Conservation (phyloP, 1,140 invertebrate species). For the Leptestheria dahalacensis region DNA sequence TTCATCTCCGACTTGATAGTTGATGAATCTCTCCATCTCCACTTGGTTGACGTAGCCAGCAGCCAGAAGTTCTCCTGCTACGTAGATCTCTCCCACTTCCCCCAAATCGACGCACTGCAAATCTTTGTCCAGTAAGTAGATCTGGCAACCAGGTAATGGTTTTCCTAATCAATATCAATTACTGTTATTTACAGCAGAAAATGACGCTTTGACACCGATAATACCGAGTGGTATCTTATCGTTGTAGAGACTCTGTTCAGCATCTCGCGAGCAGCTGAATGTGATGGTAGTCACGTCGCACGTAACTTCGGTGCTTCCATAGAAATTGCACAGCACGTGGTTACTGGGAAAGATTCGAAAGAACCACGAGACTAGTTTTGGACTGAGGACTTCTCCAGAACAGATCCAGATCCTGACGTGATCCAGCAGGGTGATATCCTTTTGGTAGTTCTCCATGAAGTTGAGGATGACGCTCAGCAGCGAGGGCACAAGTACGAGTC, state of each 20-base stretch:
- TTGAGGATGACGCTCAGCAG: slow-evolving; percentile 51
- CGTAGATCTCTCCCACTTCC: slow-evolving; percentile 60
- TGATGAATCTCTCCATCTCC: slow-evolving; percentile 31
- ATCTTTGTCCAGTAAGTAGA: slow-evolving; percentile 59
- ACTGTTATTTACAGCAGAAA: neutral
- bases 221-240: slow-evolving; percentile 65
- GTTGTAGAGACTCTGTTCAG: slow-evolving; percentile 34
- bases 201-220: neutral
- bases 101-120: slow-evolving; percentile 47
- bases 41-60: slow-evolving; percentile 58
- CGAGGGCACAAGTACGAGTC: slow-evolving; percentile 65
- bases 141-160: slow-evolving; percentile 56
- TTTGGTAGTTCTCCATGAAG: slow-evolving; percentile 1
- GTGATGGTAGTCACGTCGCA: slow-evolving; percentile 57
- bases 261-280: slow-evolving; percentile 34
- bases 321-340: slow-evolving; percentile 55
- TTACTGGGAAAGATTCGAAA: slow-evolving; percentile 44
- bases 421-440: slow-evolving; percentile 25
- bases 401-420: slow-evolving; percentile 60
- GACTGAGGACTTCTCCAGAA: slow-evolving; percentile 57
- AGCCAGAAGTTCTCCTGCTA: slow-evolving; percentile 58
- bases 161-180: slow-evolving; percentile 30
- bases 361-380: slow-evolving; percentile 49
- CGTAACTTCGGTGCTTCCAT: slow-evolving; percentile 77
- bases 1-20: neutral